Evolutionary conservation across 2,797 vertebrate species (phyloP).

Genomic region (Xenentodon cancila): DNA sequence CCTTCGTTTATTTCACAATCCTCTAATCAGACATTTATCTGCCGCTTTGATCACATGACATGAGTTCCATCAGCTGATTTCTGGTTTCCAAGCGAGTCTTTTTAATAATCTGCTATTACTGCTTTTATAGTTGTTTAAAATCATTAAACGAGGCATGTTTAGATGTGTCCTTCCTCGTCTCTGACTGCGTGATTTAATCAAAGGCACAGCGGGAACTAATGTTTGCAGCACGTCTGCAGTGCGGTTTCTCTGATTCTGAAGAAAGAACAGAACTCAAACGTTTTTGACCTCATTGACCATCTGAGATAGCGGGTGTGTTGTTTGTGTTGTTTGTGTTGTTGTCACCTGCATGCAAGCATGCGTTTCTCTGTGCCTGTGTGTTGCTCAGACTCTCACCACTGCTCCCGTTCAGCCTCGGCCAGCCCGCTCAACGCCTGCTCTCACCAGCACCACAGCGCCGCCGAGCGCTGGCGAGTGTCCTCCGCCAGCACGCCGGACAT

Average conservation of each 20-base stretch:
- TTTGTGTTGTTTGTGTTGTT: background rate
- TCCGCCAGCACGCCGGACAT: slow-evolving; percentile 88
- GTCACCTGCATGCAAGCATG: slow-evolving; percentile 32
- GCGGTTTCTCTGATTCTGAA: too few species aligned
- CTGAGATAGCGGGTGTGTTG: too few species aligned
- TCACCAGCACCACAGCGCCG: slow-evolving; percentile 81
- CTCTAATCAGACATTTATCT: background rate
- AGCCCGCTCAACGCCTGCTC: slow-evolving; percentile 89
- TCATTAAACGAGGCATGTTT: too few species aligned
- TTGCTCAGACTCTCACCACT: slow-evolving; percentile 81
- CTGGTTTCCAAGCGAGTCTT: background rate
- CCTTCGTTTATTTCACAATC: too few species aligned
- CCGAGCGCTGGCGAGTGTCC: slow-evolving; percentile 85
- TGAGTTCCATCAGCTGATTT: background rate
- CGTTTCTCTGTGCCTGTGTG: slow-evolving; percentile 47
- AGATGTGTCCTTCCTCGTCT: too few species aligned
- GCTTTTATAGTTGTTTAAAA: too few species aligned
- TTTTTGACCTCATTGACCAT: too few species aligned
- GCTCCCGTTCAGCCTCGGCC: slow-evolving; percentile 89
- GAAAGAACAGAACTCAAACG: too few species aligned
- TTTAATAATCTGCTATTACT: background rate
- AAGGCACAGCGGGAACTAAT: too few species aligned
- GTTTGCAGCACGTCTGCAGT: too few species aligned
- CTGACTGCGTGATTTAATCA: too few species aligned
- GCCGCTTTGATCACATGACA: background rate